These are phyloP conservation scores for Sclerurus mexicanus DNA, from an alignment of 2,113 vertebrate genomes.

Conservation along the genomic window DNA sequence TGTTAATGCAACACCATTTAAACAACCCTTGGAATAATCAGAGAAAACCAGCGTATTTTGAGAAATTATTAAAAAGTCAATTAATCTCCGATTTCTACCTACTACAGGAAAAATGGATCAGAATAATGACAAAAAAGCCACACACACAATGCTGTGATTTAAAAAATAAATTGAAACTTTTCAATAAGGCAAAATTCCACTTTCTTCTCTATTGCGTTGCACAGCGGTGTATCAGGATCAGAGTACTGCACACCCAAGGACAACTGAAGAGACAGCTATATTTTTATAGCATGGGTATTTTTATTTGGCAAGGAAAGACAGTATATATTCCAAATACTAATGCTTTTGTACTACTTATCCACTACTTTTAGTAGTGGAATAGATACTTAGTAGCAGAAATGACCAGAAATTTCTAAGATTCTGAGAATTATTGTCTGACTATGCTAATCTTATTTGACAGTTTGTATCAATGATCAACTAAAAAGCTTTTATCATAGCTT, in stretches of 20 bases:
- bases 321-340: neutral
- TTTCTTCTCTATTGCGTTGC: neutral
- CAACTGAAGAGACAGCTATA: neutral
- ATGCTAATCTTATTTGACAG: conserved; percentile 4
- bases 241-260: neutral
- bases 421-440: neutral
- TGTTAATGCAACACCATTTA: neutral
- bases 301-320: neutral
- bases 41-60: neutral
- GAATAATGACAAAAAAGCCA: neutral
- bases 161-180: neutral
- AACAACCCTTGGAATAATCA: neutral
- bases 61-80: conserved; percentile 1
- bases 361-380: neutral
- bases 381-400: conserved; percentile 15
- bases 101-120: neutral
- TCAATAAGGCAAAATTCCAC: neutral
- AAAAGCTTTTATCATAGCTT: neutral
- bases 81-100: neutral
- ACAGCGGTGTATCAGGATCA: neutral
- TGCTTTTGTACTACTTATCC: neutral
- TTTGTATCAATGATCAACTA: conserved; percentile 15
- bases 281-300: conserved; percentile 12
- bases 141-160: neutral
- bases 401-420: neutral